These are phyloP conservation scores for Saccostrea echinata DNA, from an alignment of 1,140 invertebrate genomes.

Conservation along the genomic window DNA sequence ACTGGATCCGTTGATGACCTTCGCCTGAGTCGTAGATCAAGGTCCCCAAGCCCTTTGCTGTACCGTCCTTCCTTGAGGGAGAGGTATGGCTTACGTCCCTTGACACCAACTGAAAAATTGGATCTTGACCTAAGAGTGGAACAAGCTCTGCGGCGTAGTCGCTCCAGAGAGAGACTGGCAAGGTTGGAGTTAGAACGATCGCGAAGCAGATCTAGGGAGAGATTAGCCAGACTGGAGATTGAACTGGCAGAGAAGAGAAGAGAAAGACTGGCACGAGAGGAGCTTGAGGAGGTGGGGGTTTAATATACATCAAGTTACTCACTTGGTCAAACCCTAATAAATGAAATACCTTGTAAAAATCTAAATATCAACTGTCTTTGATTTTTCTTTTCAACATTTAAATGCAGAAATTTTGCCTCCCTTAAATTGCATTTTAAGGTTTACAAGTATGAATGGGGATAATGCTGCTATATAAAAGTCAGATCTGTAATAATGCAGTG, in stretches of 20 bases:
- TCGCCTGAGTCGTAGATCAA: conserved; percentile 44
- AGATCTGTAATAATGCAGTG: no score
- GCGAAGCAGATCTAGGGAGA: conserved; percentile 50
- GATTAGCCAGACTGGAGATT: conserved; percentile 18
- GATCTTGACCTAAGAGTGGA: conserved; percentile 48
- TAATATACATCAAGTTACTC: no score
- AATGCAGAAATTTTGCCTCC: neutral
- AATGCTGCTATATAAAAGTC: no score
- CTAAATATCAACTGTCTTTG: no score
- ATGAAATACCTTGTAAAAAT: no score
- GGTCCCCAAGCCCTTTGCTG: conserved; percentile 55
- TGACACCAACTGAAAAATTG: conserved; percentile 51
- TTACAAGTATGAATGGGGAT: no score
- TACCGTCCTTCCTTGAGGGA: conserved; percentile 51
- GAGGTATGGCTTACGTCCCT: conserved; percentile 46
- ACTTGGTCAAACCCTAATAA: no score
- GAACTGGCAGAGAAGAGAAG: neutral
- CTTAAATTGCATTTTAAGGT: neutral
- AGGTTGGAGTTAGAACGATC: conserved; percentile 22
- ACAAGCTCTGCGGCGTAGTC: conserved; percentile 36
- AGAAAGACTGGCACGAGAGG: neutral
- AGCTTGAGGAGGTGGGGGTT: neutral
- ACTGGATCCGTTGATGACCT: conserved; percentile 51
- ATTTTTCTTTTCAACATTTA: no score
- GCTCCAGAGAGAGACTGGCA: neutral